Base-by-base conservation (phyloP, 2,113 vertebrate genomes). In the Acinonyx jubatus region DNA sequence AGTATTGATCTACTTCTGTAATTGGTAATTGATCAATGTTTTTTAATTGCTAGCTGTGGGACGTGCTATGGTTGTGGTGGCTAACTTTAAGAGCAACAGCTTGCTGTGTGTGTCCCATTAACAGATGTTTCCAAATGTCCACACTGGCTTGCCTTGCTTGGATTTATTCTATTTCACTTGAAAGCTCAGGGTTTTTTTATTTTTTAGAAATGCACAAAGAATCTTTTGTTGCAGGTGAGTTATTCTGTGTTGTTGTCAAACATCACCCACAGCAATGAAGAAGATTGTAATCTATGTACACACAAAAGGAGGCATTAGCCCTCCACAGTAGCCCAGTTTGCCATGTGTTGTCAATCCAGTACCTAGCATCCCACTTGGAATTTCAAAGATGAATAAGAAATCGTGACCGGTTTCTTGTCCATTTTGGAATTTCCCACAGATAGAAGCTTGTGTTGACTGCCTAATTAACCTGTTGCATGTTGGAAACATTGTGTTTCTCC, bases 1-100 rank as follows among this genome's bases (percentile, higher is more conserved):
- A 99, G 99, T 99, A 99, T 98, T 99, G 98, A 99, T 98, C 99
- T 99, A 97, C 99, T 99, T 98, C 99, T 99, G 98, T 99, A 98
- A 98, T 99, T 99, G 99, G 99, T 99, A 99, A 99, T 98, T 98
- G 98, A 98, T 98, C 94, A 98, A 91, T 96, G 96, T 99, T 98
- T 98, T 98, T 98, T 97, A 92, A 98, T 98, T 97, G 98, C 96
- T 98, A 98, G 98, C 98, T 99, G 96, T 98, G 98, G 99, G 98
- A 98, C 98, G 84, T 96, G 99, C 99, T 99, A 7, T 99, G 99
- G 99, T 98, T 99, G 98, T 84, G 98, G 99, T 98, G 98, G 98
- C 99, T 99, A 99, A 99, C 99, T 98, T 97, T 97, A 96, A 97
- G 97, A 96, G 96, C 96, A 71, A 84, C 98, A 98, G 99, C 99